Percentiles rank a stretch among this genome's conserved stretches.
These are phyloP conservation scores for Coregonus ussuriensis DNA, from an alignment of 2,797 vertebrate species.

Conservation along the genomic window DNA sequence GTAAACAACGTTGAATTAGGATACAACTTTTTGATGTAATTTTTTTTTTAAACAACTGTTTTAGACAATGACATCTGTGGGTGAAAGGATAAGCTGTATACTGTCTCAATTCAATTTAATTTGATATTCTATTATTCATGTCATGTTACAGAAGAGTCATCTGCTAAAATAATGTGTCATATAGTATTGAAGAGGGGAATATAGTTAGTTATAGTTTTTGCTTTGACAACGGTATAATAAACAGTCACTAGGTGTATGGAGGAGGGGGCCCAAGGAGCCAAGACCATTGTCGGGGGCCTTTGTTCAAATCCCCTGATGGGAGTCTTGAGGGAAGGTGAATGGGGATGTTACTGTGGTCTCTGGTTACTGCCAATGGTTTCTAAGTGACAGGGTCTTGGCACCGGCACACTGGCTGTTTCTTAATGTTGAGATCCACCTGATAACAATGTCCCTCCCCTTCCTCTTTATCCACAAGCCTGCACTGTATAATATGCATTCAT, in stretches of 20 bases:
- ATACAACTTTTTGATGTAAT: no score
- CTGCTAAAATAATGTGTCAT: not conserved
- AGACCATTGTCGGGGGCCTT: conserved; percentile 43
- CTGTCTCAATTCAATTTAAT: no score
- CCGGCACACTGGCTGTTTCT: conserved; percentile 50
- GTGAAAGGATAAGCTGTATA: no score
- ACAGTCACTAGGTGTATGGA: conserved; percentile 18
- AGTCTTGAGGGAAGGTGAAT: conserved; percentile 40
- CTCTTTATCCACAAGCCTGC: conserved; percentile 46
- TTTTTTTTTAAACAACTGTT: no score
- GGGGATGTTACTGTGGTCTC: conserved; percentile 40
- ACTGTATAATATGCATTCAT: conserved; percentile 65
- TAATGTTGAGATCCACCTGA: conserved; percentile 51
- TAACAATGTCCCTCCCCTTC: conserved; percentile 44
- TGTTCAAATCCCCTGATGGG: conserved; percentile 54
- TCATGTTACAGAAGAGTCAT: no score
- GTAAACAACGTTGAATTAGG: no score
- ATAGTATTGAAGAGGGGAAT: not conserved
- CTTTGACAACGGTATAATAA: not conserved
- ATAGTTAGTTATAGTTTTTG: not conserved
- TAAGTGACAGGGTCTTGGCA: conserved; percentile 45
- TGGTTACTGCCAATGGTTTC: conserved; percentile 43
- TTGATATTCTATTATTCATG: no score
- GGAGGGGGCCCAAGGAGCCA: conserved; percentile 27
- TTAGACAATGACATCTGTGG: no score